A percentile compares a stretch with the other conserved stretches of the same genome.
Conservation (phyloP, 2,113 vertebrate genomes). For the Labeo catla region DNA sequence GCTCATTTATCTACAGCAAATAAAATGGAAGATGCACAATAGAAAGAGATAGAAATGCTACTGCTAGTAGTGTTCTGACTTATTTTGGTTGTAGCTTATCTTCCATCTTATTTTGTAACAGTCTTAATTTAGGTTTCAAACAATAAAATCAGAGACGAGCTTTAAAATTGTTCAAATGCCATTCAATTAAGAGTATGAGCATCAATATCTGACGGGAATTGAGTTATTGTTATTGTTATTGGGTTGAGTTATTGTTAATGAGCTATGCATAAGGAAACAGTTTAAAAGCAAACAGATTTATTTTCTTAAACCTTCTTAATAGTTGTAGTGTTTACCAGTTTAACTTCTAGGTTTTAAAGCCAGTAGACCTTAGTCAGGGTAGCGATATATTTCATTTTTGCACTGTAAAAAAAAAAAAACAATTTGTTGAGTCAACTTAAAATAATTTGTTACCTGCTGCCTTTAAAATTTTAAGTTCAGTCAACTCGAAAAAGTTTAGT, state of each 20-base stretch:
- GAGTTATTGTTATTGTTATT: not conserved
- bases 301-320: not conserved
- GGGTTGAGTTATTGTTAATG: not conserved
- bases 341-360: not conserved
- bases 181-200: not conserved
- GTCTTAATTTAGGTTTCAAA: not conserved
- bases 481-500: no score
- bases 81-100: slow-evolving; percentile 1
- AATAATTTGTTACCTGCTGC: no score
- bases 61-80: not conserved
- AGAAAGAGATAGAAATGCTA: not conserved
- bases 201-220: not conserved
- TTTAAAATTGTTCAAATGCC: not conserved
- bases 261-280: slow-evolving; percentile 25
- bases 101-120: not conserved
- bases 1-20: not conserved
- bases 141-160: not conserved
- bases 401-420: no score
- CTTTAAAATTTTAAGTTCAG: no score
- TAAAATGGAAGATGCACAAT: slow-evolving; percentile 28
- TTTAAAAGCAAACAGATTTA: not conserved
- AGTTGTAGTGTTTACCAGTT: not conserved
- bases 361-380: no score
- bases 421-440: no score
- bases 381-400: not conserved